Evolutionary conservation across 2,797 vertebrate species (phyloP).

Genomic region (Parotocinclus haroldoi): DNA sequence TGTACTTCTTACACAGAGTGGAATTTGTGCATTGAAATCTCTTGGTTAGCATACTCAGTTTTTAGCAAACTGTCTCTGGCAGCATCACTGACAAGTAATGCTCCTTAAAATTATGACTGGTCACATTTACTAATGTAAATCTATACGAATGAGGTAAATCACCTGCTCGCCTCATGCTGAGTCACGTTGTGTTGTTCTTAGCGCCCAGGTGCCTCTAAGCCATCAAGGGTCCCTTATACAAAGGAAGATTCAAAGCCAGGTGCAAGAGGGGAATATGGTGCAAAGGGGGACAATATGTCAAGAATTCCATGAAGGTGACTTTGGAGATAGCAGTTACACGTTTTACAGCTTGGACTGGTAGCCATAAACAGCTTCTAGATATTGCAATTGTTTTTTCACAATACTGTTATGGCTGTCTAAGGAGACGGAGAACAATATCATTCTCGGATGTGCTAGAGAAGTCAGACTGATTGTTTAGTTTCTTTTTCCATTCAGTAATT

Average conservation of each 20-base stretch:
- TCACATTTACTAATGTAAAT: too few relatives aligned
- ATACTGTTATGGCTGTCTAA: too few relatives aligned
- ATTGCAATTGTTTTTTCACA: too few relatives aligned
- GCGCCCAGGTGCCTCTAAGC: conserved; percentile 13
- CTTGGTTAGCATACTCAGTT: conserved; percentile 40
- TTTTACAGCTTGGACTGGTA: too few relatives aligned
- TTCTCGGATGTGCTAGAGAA: background rate
- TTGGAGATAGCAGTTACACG: background rate
- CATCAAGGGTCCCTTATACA: conserved; percentile 19
- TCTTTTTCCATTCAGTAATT: background rate
- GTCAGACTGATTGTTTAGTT: background rate
- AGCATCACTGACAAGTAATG: background rate
- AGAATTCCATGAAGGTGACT: conserved; percentile 3
- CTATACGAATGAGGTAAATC: conserved; percentile 3
- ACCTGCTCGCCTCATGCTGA: conserved; percentile 26
- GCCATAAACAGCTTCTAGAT: too few relatives aligned
- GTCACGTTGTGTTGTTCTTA: conserved; percentile 3
- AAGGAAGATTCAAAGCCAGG: conserved; percentile 4
- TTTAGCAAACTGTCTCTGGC: background rate
- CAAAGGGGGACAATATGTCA: background rate
- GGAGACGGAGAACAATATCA: too few relatives aligned
- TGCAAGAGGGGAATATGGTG: background rate
- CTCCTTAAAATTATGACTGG: conserved; percentile 1
- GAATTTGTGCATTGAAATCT: conserved; percentile 5
- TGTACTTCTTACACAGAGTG: background rate